phyloP scores from a whole-genome alignment of 2,888 invertebrate genomes.

The Arenicola marina region DNA sequence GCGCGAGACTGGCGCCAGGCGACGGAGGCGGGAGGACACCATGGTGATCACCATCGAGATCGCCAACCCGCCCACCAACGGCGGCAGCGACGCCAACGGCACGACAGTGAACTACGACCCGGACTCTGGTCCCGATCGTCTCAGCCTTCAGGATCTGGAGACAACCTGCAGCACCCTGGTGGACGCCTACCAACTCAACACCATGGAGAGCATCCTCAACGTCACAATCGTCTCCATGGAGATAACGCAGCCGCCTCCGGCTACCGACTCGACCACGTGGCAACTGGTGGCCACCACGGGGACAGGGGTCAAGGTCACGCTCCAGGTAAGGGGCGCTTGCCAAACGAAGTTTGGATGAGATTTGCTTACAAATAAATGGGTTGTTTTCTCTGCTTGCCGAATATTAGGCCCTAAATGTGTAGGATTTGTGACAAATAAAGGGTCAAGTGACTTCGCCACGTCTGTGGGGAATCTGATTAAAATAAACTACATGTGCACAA shows the following conservation, averaged over 20 bases:
- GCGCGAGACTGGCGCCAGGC: conserved; percentile 17
- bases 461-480: too few relatives aligned
- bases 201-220: conserved; percentile 22
- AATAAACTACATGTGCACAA: too few relatives aligned
- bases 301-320: neutral
- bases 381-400: too few relatives aligned
- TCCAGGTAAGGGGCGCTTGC: too few relatives aligned
- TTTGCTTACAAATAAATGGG: too few relatives aligned
- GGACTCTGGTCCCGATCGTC: too few relatives aligned
- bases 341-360: too few relatives aligned
- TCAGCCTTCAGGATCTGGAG: neutral
- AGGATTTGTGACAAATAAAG: too few relatives aligned
- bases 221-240: conserved; percentile 30
- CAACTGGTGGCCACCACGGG: neutral
- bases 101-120: neutral
- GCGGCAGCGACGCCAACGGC: too few relatives aligned
- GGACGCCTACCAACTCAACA: conserved; percentile 14
- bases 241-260: conserved; percentile 30
- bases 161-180: conserved; percentile 1
- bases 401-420: too few relatives aligned
- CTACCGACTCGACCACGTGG: conserved; percentile 21
- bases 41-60: neutral
- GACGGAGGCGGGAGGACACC: neutral
- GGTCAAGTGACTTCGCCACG: too few relatives aligned
- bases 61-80: neutral